Evolutionary conservation across 2,113 vertebrate species (phyloP).

Genomic region (Petromus typicus): DNA sequence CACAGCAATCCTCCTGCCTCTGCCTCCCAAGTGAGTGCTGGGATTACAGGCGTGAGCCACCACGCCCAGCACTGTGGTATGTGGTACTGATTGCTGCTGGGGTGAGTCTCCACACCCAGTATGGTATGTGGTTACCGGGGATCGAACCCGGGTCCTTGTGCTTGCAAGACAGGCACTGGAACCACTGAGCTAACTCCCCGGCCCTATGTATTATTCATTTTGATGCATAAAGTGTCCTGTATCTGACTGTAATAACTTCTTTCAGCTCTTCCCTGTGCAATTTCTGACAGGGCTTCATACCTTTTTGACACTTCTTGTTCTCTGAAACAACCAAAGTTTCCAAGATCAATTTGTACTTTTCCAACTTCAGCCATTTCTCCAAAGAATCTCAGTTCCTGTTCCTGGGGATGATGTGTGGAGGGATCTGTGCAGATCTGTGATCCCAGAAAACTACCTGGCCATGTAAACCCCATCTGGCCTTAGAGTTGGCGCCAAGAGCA

Average conservation of each 20-base stretch:
- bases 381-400: not conserved
- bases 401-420: not conserved
- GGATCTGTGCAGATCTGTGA: conserved; percentile 11
- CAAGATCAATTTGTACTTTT: not conserved
- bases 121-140: too few relatives aligned
- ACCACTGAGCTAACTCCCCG: too few relatives aligned
- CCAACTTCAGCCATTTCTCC: not conserved
- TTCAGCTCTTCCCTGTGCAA: not conserved
- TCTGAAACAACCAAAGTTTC: not conserved
- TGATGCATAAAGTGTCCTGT: not conserved
- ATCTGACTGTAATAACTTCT: not conserved
- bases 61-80: too few relatives aligned
- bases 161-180: too few relatives aligned
- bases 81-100: too few relatives aligned
- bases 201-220: not conserved
- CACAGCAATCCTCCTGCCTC: too few relatives aligned
- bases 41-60: too few relatives aligned
- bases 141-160: too few relatives aligned
- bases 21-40: too few relatives aligned
- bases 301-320: not conserved
- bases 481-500: not conserved
- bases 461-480: not conserved
- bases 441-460: not conserved
- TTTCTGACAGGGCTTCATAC: not conserved
- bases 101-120: too few relatives aligned